These are phyloP conservation scores for Henricia sp. DNA, from an alignment of 53 echinoderm and acorn worm genomes.

Conservation along the genomic window DNA sequence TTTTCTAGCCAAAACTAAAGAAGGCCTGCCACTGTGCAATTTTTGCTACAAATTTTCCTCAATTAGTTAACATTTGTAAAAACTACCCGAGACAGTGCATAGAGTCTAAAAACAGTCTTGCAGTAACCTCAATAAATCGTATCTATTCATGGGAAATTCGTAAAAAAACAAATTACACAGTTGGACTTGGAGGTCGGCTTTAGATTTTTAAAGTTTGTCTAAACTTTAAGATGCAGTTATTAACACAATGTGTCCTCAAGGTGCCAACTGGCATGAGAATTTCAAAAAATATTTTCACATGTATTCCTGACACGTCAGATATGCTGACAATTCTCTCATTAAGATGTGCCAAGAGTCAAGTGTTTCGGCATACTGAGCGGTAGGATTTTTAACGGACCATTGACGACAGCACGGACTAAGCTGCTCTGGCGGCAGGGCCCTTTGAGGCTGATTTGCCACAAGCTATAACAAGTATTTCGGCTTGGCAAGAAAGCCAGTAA, in stretches of 20 bases:
- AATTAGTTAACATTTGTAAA: no score
- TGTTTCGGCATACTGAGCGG: neutral
- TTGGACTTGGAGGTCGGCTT: no score
- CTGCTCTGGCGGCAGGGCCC: neutral
- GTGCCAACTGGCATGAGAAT: neutral
- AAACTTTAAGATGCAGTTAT: neutral
- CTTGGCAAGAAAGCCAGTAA: neutral
- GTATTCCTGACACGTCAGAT: neutral
- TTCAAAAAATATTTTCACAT: neutral
- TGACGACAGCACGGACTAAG: neutral
- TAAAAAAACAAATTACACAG: no score
- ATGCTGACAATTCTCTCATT: neutral
- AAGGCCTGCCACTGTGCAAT: no score
- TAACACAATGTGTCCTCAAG: neutral
- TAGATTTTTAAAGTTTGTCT: no score
- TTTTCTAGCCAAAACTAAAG: no score
- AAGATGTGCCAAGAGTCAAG: neutral
- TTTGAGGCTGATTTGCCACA: constrained; percentile 42
- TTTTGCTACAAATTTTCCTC: no score
- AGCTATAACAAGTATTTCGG: constrained; percentile 16
- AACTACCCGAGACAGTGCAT: no score
- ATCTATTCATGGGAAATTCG: no score
- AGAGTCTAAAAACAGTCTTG: no score
- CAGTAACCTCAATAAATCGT: no score
- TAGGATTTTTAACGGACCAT: constrained; percentile 1